Conservation (phyloP, 2,113 vertebrate genomes). For the Pituophis catenifer region DNA sequence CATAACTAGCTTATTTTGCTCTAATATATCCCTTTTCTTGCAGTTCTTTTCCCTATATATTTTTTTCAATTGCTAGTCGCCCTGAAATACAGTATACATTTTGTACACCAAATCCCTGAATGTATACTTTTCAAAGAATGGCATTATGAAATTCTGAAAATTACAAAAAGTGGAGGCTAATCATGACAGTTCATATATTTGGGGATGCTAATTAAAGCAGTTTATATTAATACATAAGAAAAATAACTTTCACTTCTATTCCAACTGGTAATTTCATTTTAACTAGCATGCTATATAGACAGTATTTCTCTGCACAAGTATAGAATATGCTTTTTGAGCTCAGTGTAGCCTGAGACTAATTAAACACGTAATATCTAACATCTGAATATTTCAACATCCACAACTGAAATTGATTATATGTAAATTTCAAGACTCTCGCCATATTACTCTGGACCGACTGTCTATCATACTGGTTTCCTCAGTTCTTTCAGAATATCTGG, state of each 20-base stretch:
- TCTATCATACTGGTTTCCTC: background rate
- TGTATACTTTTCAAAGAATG: background rate
- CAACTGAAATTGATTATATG: background rate
- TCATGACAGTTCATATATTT: background rate
- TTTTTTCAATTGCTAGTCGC: background rate
- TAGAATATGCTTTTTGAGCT: background rate
- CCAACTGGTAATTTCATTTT: background rate
- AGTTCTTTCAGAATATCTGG: background rate
- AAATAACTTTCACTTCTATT: background rate
- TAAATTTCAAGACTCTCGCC: background rate
- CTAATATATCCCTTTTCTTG: background rate
- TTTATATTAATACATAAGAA: background rate
- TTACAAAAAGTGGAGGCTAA: background rate
- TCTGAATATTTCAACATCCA: background rate
- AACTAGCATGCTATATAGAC: background rate
- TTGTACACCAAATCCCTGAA: background rate
- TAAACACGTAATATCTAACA: background rate
- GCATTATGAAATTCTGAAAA: background rate
- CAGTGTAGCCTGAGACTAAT: background rate
- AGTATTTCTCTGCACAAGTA: background rate
- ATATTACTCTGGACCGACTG: background rate
- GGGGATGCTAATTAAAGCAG: background rate
- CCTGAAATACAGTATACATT: background rate
- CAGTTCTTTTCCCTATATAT: background rate
- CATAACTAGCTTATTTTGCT: background rate